Evolutionary conservation across 2,113 vertebrate species (phyloP).

Genomic region (Lipophrys pholis): DNA sequence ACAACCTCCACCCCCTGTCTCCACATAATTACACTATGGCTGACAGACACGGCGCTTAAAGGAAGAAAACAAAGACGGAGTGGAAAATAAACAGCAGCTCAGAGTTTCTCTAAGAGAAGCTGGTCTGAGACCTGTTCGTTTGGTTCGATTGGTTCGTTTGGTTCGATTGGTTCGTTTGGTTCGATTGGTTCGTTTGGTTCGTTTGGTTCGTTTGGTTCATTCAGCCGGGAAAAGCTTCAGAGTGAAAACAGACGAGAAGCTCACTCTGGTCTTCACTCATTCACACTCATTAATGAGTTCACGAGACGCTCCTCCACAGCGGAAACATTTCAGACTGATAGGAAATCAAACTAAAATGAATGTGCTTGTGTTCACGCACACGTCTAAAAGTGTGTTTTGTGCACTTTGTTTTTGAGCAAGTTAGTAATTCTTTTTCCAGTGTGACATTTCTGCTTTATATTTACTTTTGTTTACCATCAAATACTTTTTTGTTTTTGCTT

Average conservation of each 20-base stretch:
- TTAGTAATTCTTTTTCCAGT: too few species aligned
- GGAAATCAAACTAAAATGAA: too few species aligned
- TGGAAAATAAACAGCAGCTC: conserved; percentile 82
- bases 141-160: too few species aligned
- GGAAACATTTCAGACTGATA: not conserved
- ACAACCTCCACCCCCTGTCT: conserved; percentile 68
- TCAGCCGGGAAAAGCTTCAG: conserved; percentile 33
- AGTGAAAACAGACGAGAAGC: conserved; percentile 45
- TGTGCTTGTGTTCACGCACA: too few species aligned
- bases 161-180: too few species aligned
- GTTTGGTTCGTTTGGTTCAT: conserved; percentile 20
- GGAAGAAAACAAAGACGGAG: conserved; percentile 84
- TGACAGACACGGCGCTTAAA: conserved; percentile 86
- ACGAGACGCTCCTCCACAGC: conserved; percentile 23
- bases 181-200: too few species aligned
- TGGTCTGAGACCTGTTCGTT: conserved; percentile 50
- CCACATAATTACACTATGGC: conserved; percentile 85
- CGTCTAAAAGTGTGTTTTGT: too few species aligned
- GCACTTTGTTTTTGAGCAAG: too few species aligned
- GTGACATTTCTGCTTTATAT: too few species aligned
- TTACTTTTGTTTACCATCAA: too few species aligned
- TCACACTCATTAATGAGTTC: conserved; percentile 33
- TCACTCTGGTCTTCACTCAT: too few species aligned
- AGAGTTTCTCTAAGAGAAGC: conserved; percentile 46
- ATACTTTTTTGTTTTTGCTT: too few species aligned